phyloP scores from a whole-genome alignment of 1,140 invertebrate species.

The Procambarus clarkii region DNA sequence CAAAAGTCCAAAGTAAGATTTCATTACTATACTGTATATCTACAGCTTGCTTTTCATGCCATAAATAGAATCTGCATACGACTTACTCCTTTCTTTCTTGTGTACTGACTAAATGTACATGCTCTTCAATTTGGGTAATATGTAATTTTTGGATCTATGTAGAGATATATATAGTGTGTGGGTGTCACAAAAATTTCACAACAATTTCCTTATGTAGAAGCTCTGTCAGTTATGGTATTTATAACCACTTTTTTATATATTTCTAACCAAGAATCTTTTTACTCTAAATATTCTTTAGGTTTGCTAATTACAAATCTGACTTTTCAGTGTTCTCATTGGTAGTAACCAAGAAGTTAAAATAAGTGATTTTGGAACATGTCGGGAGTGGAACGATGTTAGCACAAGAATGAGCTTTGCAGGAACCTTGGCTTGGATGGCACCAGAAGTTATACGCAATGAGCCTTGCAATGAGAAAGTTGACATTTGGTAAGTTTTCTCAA shows the following conservation, averaged over 20 bases:
- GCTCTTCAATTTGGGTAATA: too few relatives aligned
- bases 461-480: conserved; percentile 98
- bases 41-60: neutral
- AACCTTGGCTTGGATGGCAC: conserved; percentile 99
- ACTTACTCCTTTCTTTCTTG: too few relatives aligned
- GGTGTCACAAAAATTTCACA: too few relatives aligned
- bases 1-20: conserved; percentile 94
- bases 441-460: conserved; percentile 97
- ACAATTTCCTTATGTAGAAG: too few relatives aligned
- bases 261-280: too few relatives aligned
- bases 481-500: conserved; percentile 82
- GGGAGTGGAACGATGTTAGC: conserved; percentile 95
- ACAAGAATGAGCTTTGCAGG: conserved; percentile 98
- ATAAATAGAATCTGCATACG: too few relatives aligned
- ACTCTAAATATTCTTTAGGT: conserved; percentile 31
- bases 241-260: too few relatives aligned
- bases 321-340: conserved; percentile 92
- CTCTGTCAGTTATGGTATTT: too few relatives aligned
- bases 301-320: conserved; percentile 60
- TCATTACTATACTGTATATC: neutral
- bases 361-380: conserved; percentile 97
- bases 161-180: too few relatives aligned
- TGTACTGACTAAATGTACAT: too few relatives aligned
- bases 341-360: conserved; percentile 95
- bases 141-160: too few relatives aligned